Evolutionary conservation across 92 coral and sea anemone species (phyloP).

Genomic region (Anthopleura xanthogrammica): DNA sequence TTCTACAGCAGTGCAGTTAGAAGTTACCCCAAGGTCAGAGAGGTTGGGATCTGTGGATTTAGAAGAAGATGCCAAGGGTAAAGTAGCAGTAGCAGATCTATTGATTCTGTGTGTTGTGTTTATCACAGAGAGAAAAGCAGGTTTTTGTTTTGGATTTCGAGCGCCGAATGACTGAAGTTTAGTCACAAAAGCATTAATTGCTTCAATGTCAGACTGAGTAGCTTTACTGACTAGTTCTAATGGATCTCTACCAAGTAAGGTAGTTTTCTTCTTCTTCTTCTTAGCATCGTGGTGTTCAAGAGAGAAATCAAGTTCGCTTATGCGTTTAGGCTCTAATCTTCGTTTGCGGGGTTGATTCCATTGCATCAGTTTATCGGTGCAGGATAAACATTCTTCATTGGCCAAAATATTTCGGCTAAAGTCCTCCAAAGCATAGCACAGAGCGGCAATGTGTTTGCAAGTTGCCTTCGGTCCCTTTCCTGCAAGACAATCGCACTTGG

Average conservation of each 20-base stretch:
- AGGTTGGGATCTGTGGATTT: background rate
- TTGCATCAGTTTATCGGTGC: constrained; percentile 45
- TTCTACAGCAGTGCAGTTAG: background rate
- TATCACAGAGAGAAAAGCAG: constrained; percentile 1
- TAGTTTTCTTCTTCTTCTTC: constrained; percentile 19
- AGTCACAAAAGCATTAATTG: background rate
- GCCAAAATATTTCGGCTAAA: constrained; percentile 41
- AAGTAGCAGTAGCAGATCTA: constrained; percentile 2
- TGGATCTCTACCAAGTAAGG: constrained; percentile 16
- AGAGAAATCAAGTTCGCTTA: constrained; percentile 41
- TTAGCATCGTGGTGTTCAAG: constrained; percentile 34
- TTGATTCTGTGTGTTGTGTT: constrained; percentile 8
- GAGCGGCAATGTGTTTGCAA: constrained; percentile 56
- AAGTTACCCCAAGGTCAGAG: constrained; percentile 1
- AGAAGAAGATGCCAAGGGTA: background rate
- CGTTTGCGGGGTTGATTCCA: constrained; percentile 58
- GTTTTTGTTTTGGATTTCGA: background rate
- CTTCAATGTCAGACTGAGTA: constrained; percentile 1
- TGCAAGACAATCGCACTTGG: constrained; percentile 53
- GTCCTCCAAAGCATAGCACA: constrained; percentile 53
- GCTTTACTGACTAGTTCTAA: constrained; percentile 2
- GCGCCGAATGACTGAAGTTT: background rate
- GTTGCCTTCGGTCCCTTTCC: constrained; percentile 45
- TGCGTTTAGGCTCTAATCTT: constrained; percentile 34
- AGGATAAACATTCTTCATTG: constrained; percentile 26